phyloP scores from a whole-genome alignment of 1,140 invertebrate species.

The Pissodes strobi region DNA sequence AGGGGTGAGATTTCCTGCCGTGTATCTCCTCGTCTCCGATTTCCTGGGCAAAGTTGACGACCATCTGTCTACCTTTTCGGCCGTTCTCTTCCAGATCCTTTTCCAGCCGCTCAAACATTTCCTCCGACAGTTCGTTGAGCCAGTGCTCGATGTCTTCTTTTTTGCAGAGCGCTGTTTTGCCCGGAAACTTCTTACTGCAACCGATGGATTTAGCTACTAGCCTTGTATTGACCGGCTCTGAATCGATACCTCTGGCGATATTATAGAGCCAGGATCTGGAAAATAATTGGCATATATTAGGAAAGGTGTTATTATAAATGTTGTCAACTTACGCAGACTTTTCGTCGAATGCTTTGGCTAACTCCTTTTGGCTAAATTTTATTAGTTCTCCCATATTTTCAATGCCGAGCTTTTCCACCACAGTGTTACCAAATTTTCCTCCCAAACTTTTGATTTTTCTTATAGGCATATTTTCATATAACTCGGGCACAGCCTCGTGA shows the following conservation, averaged over 20 bases:
- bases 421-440: conserved; percentile 82
- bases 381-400: conserved; percentile 79
- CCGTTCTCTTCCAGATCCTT: conserved; percentile 77
- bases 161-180: conserved; percentile 74
- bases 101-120: conserved; percentile 83
- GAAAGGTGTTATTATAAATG: too few relatives aligned
- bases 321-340: conserved; percentile 74
- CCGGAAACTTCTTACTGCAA: conserved; percentile 92
- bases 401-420: conserved; percentile 73
- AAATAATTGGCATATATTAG: too few relatives aligned
- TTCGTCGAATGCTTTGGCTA: conserved; percentile 76
- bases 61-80: conserved; percentile 69
- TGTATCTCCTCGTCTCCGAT: conserved; percentile 63
- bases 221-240: conserved; percentile 81
- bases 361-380: conserved; percentile 68
- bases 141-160: conserved; percentile 77
- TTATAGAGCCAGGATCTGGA: conserved; percentile 74
- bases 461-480: conserved; percentile 73
- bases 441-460: conserved; percentile 84
- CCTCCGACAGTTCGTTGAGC: conserved; percentile 77
- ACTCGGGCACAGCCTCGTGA: conserved; percentile 61
- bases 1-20: conserved; percentile 63
- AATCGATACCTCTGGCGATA: conserved; percentile 84
- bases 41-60: conserved; percentile 64
- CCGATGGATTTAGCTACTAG: conserved; percentile 92